Percentiles rank a stretch among this genome's conserved stretches.
phyloP scores from a whole-genome alignment of 2,888 invertebrate species.

The Tachina fera region DNA sequence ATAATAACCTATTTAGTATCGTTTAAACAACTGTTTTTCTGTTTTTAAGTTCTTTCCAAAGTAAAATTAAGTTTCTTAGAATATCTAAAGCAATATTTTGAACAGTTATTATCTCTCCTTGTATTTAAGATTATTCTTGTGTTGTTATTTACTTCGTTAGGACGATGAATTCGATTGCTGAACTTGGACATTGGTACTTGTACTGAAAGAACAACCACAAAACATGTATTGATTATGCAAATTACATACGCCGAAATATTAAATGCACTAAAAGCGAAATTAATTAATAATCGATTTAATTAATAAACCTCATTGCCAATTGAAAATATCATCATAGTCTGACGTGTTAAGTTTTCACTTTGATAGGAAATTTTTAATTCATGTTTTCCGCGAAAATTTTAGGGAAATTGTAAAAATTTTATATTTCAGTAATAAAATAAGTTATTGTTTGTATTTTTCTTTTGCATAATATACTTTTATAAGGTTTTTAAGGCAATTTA shows the following conservation, averaged over 20 bases:
- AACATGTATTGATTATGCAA: not conserved
- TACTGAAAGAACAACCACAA: slow-evolving; percentile 53
- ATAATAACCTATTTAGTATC: slow-evolving; percentile 31
- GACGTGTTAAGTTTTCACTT: slow-evolving; percentile 63
- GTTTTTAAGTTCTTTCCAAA: slow-evolving; percentile 1
- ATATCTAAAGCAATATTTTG: slow-evolving; percentile 34
- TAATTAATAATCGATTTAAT: slow-evolving; percentile 23
- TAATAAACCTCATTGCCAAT: slow-evolving; percentile 46
- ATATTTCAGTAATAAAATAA: not conserved
- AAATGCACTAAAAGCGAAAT: not conserved
- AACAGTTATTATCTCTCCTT: slow-evolving; percentile 11
- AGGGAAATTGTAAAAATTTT: not conserved
- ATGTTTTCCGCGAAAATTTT: slow-evolving; percentile 22
- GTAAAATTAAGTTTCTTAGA: slow-evolving; percentile 18
- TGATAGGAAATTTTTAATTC: slow-evolving; percentile 5
- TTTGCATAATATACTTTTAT: slow-evolving; percentile 15
- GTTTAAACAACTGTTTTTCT: slow-evolving; percentile 10
- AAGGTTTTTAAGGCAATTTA: slow-evolving; percentile 60
- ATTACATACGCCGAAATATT: slow-evolving; percentile 1
- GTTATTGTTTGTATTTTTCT: not conserved
- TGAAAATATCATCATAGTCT: slow-evolving; percentile 25
- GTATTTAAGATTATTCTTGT: slow-evolving; percentile 33
- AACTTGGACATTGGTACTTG: slow-evolving; percentile 60
- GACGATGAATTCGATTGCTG: slow-evolving; percentile 39
- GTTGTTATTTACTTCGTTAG: slow-evolving; percentile 44